These are phyloP conservation scores for Phyllotreta cruciferae DNA, from an alignment of 2,888 invertebrate genomes.

Conservation along the genomic window DNA sequence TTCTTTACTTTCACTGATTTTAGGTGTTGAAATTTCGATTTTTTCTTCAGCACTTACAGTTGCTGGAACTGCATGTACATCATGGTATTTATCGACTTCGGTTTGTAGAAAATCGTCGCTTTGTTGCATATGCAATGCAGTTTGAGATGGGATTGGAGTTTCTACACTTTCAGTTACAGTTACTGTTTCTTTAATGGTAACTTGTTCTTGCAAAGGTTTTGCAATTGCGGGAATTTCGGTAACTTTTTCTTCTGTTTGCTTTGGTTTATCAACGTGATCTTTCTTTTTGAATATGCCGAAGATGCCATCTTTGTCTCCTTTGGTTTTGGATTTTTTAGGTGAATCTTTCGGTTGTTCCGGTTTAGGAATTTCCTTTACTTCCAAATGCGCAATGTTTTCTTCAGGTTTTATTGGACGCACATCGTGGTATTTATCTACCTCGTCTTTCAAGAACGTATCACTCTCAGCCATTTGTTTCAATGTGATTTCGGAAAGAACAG, in stretches of 20 bases:
- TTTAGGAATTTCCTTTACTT: too few species aligned
- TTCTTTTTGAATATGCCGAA: constrained; percentile 47
- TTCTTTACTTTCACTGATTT: constrained; percentile 34
- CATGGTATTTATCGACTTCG: constrained; percentile 42
- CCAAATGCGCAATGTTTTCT: too few species aligned
- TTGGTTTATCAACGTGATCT: constrained; percentile 24
- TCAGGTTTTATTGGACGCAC: constrained; percentile 23
- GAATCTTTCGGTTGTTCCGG: constrained; percentile 2
- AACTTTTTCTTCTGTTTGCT: constrained; percentile 1
- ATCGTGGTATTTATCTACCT: constrained; percentile 44
- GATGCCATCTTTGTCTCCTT: constrained; percentile 39
- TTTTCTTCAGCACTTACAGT: neutral
- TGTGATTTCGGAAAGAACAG: constrained; percentile 9
- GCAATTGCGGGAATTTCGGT: neutral
- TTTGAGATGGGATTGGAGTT: constrained; percentile 19
- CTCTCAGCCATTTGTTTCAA: constrained; percentile 11
- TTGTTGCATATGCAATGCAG: neutral
- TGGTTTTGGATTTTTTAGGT: neutral
- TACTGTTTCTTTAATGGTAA: too few species aligned
- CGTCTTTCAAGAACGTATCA: constrained; percentile 42
- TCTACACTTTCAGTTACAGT: constrained; percentile 4
- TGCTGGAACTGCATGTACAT: constrained; percentile 30
- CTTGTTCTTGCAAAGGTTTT: too few species aligned
- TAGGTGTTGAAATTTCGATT: constrained; percentile 18
- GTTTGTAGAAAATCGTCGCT: constrained; percentile 31